Conservation (phyloP, 1,140 invertebrate species). For the Hesperophylax magnus region DNA sequence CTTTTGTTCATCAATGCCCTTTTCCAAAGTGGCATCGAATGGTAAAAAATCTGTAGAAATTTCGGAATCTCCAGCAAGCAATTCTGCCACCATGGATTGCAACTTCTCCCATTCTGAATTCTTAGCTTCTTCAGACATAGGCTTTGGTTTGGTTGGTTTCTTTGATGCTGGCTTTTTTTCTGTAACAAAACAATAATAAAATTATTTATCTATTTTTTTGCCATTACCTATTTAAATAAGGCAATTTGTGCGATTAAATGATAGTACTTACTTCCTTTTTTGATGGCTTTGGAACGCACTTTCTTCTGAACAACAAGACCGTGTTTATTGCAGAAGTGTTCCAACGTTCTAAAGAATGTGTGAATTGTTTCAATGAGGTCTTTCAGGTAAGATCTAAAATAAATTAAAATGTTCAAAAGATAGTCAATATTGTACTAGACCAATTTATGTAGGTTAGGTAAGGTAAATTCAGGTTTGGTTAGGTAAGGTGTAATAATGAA, state of each 20-base stretch:
- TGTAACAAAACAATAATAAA: constrained; percentile 21
- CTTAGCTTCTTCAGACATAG: constrained; percentile 34
- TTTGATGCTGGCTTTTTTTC: constrained; percentile 59
- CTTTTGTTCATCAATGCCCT: constrained; percentile 91
- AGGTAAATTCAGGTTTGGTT: no score
- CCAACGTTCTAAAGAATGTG: constrained; percentile 93
- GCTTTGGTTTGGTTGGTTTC: constrained; percentile 48
- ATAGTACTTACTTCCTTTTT: constrained; percentile 68
- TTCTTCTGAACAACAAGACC: constrained; percentile 84
- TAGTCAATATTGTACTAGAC: no score
- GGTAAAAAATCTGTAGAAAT: constrained; percentile 80
- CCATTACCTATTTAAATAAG: neutral
- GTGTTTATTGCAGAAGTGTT: constrained; percentile 82
- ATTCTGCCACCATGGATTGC: constrained; percentile 77
- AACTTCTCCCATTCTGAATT: constrained; percentile 80
- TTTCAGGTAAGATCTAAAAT: constrained; percentile 81
- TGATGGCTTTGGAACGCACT: constrained; percentile 68
- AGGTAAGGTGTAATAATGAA: no score
- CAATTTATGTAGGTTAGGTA: no score
- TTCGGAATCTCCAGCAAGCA: constrained; percentile 74
- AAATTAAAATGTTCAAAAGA: constrained; percentile 11
- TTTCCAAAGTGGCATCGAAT: constrained; percentile 90
- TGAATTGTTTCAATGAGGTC: constrained; percentile 93
- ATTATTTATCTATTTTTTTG: neutral
- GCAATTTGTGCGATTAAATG: neutral